Conservation (phyloP, 2,113 vertebrate genomes). For the Protobothrops flavoviridis region DNA sequence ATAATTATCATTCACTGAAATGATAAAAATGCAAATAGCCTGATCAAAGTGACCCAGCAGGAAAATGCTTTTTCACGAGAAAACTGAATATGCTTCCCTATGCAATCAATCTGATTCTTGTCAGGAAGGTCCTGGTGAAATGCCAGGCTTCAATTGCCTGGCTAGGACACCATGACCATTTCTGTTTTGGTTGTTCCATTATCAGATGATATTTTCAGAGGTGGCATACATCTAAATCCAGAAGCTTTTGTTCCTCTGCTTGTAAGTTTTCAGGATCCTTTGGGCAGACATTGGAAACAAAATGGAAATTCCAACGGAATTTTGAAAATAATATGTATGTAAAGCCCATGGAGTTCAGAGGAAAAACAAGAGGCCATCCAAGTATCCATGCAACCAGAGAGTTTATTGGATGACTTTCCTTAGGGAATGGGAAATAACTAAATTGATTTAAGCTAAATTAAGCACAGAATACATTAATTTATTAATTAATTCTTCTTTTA, state of each 20-base stretch:
- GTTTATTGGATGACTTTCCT: not conserved
- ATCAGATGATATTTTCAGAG: not conserved
- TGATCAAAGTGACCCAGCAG: not conserved
- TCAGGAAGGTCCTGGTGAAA: not conserved
- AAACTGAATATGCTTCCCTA: not conserved
- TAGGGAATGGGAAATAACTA: not conserved
- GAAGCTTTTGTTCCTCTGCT: not conserved
- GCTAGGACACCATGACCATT: not conserved
- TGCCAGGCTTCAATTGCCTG: not conserved
- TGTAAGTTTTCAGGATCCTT: not conserved
- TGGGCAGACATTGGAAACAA: not conserved
- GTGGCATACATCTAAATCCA: not conserved
- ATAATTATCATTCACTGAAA: not conserved
- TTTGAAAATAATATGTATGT: not conserved
- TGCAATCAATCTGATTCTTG: not conserved
- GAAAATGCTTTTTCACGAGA: not conserved
- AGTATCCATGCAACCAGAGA: not conserved
- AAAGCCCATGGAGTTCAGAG: not conserved
- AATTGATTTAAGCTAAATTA: not conserved
- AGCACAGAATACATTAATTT: not conserved
- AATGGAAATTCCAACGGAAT: not conserved
- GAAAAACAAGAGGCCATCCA: not conserved
- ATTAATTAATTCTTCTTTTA: not conserved
- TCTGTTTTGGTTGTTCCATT: not conserved
- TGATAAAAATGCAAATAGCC: not conserved